Evolutionary conservation across 2,797 vertebrate genomes (phyloP).

Genomic region (Macrochelys suwanniensis): DNA sequence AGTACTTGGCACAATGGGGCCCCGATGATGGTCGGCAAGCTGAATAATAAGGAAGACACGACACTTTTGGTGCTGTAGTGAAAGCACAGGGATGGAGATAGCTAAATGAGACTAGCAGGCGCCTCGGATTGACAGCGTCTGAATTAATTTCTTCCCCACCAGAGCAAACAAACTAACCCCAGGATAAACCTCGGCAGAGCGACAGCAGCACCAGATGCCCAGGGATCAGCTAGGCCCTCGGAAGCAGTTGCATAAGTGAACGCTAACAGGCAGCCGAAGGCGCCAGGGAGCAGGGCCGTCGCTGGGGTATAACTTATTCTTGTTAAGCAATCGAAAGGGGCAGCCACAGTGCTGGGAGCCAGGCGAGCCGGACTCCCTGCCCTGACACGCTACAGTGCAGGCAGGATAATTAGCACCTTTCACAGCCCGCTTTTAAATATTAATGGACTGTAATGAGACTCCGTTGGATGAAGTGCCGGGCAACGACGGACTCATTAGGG

Average conservation of each 20-base stretch:
- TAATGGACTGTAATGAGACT: neutral
- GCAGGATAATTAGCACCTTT: neutral
- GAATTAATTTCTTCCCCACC: neutral
- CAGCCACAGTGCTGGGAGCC: fast-evolving
- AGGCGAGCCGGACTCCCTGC: neutral
- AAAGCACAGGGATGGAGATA: neutral
- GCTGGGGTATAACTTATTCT: neutral
- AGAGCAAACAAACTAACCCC: neutral
- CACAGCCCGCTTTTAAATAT: neutral
- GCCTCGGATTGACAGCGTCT: neutral
- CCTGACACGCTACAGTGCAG: fast-evolving
- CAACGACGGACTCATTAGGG: neutral
- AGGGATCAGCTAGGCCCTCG: neutral
- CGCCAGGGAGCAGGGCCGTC: neutral
- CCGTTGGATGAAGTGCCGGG: neutral
- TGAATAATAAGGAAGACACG: neutral
- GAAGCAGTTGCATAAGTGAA: neutral
- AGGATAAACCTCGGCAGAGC: neutral
- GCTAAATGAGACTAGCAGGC: neutral
- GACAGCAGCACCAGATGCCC: neutral
- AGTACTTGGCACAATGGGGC: neutral
- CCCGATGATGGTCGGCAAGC: neutral
- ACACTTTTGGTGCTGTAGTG: neutral
- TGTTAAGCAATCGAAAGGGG: neutral
- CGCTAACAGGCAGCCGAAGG: neutral